Percentiles rank a stretch among this genome's conserved stretches.
These are phyloP conservation scores for Paramormyrops hopkinsi DNA, from an alignment of 2,797 vertebrate genomes.

Conservation along the genomic window DNA sequence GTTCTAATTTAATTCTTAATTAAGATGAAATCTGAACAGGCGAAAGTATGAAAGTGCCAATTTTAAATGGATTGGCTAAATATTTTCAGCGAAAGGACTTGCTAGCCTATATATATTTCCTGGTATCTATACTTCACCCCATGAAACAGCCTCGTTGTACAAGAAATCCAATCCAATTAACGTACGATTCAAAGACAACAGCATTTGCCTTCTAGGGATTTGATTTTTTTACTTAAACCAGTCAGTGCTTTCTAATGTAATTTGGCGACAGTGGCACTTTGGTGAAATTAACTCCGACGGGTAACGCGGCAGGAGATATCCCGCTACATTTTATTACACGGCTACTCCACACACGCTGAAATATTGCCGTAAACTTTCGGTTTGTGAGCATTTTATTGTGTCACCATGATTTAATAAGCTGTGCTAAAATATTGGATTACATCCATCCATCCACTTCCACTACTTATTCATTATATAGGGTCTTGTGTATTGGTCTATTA, in stretches of 20 bases:
- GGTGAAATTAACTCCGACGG: background rate
- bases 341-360: background rate
- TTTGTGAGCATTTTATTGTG: background rate
- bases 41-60: background rate
- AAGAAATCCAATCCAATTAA: background rate
- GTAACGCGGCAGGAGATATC: background rate
- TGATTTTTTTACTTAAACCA: background rate
- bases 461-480: background rate
- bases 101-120: background rate
- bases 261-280: background rate
- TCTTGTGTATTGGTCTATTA: background rate
- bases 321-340: background rate
- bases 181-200: background rate
- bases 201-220: background rate
- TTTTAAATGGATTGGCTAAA: background rate
- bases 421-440: background rate
- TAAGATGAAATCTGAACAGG: background rate
- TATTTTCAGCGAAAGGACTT: background rate
- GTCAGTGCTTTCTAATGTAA: background rate
- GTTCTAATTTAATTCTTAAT: conserved; percentile 2
- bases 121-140: background rate
- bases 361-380: background rate
- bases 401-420: background rate
- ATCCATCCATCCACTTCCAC: background rate
- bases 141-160: background rate